These are phyloP conservation scores for Samia ricini DNA, from an alignment of 1,140 invertebrate species.

Conservation along the genomic window DNA sequence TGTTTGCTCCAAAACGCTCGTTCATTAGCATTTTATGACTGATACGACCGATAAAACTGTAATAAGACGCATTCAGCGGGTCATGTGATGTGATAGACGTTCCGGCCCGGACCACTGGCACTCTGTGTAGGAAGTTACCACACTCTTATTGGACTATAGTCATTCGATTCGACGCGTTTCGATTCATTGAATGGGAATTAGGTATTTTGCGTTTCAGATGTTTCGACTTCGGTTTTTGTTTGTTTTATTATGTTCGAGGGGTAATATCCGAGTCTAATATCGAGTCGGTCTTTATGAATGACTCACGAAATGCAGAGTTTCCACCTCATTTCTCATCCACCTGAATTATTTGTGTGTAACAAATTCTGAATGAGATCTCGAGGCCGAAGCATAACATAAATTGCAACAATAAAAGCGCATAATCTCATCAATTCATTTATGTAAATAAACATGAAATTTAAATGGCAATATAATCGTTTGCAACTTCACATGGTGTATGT, in stretches of 20 bases:
- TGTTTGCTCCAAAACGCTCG: slow-evolving; percentile 70
- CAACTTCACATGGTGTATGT: slow-evolving; percentile 24
- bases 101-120: slow-evolving; percentile 48
- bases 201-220: slow-evolving; percentile 53
- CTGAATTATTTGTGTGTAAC: background rate
- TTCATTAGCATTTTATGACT: slow-evolving; percentile 77
- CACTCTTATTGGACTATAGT: slow-evolving; percentile 57
- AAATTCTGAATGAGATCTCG: background rate
- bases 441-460: slow-evolving; percentile 36
- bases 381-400: slow-evolving; percentile 8
- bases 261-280: slow-evolving; percentile 22
- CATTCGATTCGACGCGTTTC: slow-evolving; percentile 51
- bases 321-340: background rate
- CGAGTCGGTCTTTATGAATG: slow-evolving; percentile 9
- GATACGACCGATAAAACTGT: slow-evolving; percentile 74
- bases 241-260: slow-evolving; percentile 37
- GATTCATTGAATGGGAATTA: slow-evolving; percentile 56
- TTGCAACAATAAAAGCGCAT: slow-evolving; percentile 21
- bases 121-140: slow-evolving; percentile 33
- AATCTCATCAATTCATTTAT: slow-evolving; percentile 25
- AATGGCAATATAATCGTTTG: slow-evolving; percentile 30
- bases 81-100: slow-evolving; percentile 67
- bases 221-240: slow-evolving; percentile 51
- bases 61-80: slow-evolving; percentile 71
- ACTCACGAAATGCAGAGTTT: slow-evolving; percentile 9